Evolutionary conservation across 2,113 vertebrate genomes (phyloP).

Genomic region (Petrocephalus zakoni): DNA sequence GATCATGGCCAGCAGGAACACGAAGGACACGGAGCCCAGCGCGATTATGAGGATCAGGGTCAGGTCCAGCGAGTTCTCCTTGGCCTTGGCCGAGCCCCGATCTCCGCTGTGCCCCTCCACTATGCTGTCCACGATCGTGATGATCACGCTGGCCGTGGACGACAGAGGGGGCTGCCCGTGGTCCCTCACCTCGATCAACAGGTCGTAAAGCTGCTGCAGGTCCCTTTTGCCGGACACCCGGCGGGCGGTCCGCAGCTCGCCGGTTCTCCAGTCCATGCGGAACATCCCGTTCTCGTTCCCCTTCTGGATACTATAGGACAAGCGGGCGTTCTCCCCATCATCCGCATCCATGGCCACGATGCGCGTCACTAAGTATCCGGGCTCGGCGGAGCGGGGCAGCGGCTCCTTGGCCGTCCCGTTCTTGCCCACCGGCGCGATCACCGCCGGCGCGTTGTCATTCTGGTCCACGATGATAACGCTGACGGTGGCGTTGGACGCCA

Average conservation of each 20-base stretch:
- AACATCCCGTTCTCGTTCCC: constrained; percentile 92
- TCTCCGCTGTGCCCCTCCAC: constrained; percentile 58
- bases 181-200: constrained; percentile 88
- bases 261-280: constrained; percentile 92
- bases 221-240: constrained; percentile 78
- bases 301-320: constrained; percentile 86
- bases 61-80: constrained; percentile 79
- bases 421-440: constrained; percentile 79
- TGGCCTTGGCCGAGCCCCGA: constrained; percentile 49
- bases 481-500: constrained; percentile 82
- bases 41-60: constrained; percentile 95
- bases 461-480: constrained; percentile 86
- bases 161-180: constrained; percentile 92
- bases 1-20: constrained; percentile 95
- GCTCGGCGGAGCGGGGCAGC: constrained; percentile 83
- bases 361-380: constrained; percentile 85
- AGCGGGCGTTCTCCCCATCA: constrained; percentile 87
- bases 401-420: constrained; percentile 85
- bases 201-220: constrained; percentile 80
- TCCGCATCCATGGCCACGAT: constrained; percentile 88
- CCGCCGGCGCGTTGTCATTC: constrained; percentile 87
- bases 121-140: constrained; percentile 79
- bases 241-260: constrained; percentile 82
- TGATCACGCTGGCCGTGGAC: constrained; percentile 79
- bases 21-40: constrained; percentile 86